Percentiles rank a stretch among this genome's conserved stretches.
Conservation (phyloP, 2,797 vertebrate species). For the Okamejei kenojei region DNA sequence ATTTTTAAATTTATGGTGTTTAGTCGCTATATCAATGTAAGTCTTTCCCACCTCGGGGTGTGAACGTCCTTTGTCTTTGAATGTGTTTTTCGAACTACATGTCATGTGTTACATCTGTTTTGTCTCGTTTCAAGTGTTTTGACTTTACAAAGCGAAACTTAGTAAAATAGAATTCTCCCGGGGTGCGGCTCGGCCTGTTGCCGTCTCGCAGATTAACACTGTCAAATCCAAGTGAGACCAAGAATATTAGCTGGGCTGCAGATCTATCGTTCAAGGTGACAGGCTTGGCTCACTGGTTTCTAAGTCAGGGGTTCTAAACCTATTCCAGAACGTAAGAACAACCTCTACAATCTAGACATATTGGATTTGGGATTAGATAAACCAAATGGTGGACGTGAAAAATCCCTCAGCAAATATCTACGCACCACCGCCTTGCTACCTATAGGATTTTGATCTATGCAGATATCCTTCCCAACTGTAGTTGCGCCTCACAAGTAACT, state of each 20-base stretch:
- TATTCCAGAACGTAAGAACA: not conserved
- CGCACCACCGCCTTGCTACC: no score
- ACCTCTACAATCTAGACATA: not conserved
- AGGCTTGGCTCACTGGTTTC: not conserved
- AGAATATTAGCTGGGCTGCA: not conserved
- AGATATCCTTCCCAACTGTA: not conserved
- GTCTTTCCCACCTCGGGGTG: slow-evolving; percentile 38
- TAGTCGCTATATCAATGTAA: slow-evolving; percentile 43
- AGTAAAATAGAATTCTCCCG: not conserved
- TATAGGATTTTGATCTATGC: not conserved
- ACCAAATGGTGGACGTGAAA: not conserved
- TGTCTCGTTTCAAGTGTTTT: slow-evolving; percentile 12
- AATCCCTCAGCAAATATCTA: not conserved
- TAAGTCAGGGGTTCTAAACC: not conserved
- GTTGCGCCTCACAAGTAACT: not conserved
- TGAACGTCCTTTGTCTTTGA: slow-evolving; percentile 31
- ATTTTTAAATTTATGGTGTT: slow-evolving; percentile 48
- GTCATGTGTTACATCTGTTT: not conserved
- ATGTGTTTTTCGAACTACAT: not conserved
- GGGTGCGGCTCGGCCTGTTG: not conserved
- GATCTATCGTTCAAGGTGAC: not conserved
- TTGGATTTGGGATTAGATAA: not conserved
- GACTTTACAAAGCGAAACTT: not conserved
- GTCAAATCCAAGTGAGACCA: not conserved
- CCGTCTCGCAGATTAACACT: not conserved